Percentiles rank a stretch among this genome's conserved stretches.
Conservation (phyloP, 2,113 vertebrate species). For the Phalacrocorax pelagicus region DNA sequence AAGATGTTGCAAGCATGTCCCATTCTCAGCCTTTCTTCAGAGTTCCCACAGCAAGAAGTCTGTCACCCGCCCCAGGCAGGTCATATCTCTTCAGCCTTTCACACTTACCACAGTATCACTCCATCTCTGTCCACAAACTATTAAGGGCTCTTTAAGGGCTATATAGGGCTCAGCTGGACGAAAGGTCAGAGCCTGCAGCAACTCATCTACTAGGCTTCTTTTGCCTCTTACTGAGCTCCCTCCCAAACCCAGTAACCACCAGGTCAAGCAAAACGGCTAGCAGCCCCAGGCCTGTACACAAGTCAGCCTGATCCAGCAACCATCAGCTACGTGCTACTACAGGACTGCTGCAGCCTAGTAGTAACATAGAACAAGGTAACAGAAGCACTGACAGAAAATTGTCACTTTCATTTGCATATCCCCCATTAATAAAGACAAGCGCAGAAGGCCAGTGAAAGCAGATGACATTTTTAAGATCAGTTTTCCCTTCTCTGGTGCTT, state of each 20-base stretch:
- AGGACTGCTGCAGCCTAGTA: background rate
- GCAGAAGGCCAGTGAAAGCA: background rate
- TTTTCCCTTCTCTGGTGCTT: background rate
- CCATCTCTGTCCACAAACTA: background rate
- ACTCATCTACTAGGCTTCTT: background rate
- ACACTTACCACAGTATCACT: background rate
- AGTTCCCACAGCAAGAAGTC: background rate
- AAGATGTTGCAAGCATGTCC: background rate
- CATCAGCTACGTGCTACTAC: background rate
- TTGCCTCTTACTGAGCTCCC: background rate
- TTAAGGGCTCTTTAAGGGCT: background rate
- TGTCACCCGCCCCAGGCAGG: background rate
- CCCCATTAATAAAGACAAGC: background rate
- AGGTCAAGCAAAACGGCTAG: background rate
- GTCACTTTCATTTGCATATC: background rate
- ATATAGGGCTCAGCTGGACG: background rate
- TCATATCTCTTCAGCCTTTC: background rate
- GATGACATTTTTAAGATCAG: background rate
- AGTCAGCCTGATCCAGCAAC: background rate
- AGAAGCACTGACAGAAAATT: background rate
- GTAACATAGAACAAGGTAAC: background rate
- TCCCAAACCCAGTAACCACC: background rate
- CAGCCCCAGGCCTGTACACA: background rate
- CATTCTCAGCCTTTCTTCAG: background rate
- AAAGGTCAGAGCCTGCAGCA: background rate